Conservation (phyloP, 2,113 vertebrate genomes). For the Crotalus viridis region DNA sequence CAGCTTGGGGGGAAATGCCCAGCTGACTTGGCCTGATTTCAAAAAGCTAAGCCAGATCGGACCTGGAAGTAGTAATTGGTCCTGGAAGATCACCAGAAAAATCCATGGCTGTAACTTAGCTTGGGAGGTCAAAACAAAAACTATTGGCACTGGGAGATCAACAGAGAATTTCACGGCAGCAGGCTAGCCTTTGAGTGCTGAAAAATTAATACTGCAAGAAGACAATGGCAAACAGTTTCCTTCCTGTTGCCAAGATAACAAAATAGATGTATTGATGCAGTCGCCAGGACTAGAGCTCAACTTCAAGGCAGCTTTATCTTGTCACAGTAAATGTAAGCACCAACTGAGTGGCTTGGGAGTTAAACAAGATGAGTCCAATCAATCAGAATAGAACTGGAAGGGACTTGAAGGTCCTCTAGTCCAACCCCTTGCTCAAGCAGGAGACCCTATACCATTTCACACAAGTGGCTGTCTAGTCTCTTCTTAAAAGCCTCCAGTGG, state of each 20-base stretch:
- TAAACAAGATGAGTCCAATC: neutral
- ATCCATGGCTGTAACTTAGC: neutral
- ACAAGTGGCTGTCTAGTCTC: too few relatives aligned
- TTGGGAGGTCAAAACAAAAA: neutral
- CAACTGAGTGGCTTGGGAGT: neutral
- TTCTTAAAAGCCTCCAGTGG: too few relatives aligned
- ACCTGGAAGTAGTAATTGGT: neutral
- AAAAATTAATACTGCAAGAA: neutral
- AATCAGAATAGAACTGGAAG: too few relatives aligned
- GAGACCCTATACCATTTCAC: too few relatives aligned
- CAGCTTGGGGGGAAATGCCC: neutral
- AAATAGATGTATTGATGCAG: neutral
- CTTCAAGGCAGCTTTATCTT: neutral
- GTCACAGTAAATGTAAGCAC: neutral
- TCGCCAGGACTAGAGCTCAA: neutral
- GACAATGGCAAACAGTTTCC: neutral
- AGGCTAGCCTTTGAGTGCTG: neutral
- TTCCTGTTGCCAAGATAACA: neutral
- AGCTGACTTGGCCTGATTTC: neutral
- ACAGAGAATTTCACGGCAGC: neutral
- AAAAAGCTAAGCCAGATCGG: neutral
- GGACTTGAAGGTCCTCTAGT: too few relatives aligned
- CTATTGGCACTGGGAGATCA: neutral
- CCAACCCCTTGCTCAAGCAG: too few relatives aligned
- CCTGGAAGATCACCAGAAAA: neutral